These are phyloP conservation scores for Beaufortia kweichowensis DNA, from an alignment of 2,113 vertebrate species.

Conservation along the genomic window DNA sequence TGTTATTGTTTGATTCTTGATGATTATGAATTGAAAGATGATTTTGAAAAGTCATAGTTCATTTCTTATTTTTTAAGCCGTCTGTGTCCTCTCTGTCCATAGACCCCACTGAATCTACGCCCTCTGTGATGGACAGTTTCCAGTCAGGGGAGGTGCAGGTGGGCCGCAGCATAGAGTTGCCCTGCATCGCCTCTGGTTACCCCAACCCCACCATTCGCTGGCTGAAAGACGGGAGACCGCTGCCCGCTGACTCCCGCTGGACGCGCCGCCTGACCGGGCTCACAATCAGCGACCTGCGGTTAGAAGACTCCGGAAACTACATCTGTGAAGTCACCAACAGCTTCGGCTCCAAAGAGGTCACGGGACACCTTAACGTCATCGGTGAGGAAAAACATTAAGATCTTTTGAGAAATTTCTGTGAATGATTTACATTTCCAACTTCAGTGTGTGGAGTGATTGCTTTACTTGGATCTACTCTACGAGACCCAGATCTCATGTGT, in stretches of 20 bases:
- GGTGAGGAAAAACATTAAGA: conserved; percentile 71
- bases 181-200: conserved; percentile 94
- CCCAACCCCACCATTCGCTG: conserved; percentile 92
- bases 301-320: conserved; percentile 95
- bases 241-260: conserved; percentile 90
- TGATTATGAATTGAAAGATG: too few relatives aligned
- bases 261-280: conserved; percentile 88
- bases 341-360: conserved; percentile 94
- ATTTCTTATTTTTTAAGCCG: too few relatives aligned
- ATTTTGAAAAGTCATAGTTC: too few relatives aligned
- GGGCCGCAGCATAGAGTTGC: conserved; percentile 86
- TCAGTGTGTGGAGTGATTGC: too few relatives aligned
- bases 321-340: conserved; percentile 98
- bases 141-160: conserved; percentile 88
- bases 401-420: background rate
- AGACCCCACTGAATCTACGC: conserved; percentile 93
- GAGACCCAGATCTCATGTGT: background rate
- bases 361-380: conserved; percentile 88
- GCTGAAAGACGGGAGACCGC: conserved; percentile 92
- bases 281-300: conserved; percentile 86
- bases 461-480: too few relatives aligned
- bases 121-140: conserved; percentile 92
- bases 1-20: too few relatives aligned
- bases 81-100: background rate
- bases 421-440: background rate